A percentile compares a stretch with the other conserved stretches of the same genome.
phyloP scores from a whole-genome alignment of 2,797 vertebrate species.

The Tragelaphus oryx region DNA sequence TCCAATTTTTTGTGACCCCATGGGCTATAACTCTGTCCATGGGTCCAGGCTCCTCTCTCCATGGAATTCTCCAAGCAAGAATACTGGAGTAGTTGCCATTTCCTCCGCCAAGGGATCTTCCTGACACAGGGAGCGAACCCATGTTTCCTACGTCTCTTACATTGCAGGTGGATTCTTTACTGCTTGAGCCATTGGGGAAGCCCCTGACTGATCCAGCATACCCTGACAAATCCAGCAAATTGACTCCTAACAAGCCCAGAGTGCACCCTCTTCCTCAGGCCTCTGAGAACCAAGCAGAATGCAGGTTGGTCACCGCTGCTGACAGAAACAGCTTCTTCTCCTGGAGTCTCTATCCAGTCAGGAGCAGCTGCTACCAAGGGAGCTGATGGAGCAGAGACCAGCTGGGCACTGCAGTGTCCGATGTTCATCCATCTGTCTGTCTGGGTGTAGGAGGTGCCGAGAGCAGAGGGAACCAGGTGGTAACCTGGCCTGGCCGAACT shows the following conservation, averaged over 20 bases:
- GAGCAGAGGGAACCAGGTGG: neutral
- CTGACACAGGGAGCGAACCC: neutral
- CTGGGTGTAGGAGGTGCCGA: neutral
- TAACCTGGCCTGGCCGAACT: neutral
- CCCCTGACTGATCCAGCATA: neutral
- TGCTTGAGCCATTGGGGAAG: neutral
- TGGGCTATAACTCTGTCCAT: neutral
- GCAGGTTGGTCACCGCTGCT: neutral
- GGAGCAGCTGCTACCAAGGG: neutral
- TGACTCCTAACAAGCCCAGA: neutral
- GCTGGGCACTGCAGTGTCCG: neutral
- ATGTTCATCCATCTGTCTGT: neutral
- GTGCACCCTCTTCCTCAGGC: neutral
- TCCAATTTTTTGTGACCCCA: neutral
- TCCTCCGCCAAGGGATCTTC: neutral
- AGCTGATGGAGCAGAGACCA: neutral
- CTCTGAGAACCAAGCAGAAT: neutral
- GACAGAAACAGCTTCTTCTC: neutral
- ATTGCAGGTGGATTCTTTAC: neutral
- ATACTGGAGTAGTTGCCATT: neutral
- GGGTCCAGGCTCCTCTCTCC: neutral
- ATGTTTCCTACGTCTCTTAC: neutral
- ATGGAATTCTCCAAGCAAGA: neutral
- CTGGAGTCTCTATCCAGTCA: neutral
- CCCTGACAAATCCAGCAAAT: neutral